Conservation (phyloP, 2,113 vertebrate genomes). For the Siniperca chuatsi region DNA sequence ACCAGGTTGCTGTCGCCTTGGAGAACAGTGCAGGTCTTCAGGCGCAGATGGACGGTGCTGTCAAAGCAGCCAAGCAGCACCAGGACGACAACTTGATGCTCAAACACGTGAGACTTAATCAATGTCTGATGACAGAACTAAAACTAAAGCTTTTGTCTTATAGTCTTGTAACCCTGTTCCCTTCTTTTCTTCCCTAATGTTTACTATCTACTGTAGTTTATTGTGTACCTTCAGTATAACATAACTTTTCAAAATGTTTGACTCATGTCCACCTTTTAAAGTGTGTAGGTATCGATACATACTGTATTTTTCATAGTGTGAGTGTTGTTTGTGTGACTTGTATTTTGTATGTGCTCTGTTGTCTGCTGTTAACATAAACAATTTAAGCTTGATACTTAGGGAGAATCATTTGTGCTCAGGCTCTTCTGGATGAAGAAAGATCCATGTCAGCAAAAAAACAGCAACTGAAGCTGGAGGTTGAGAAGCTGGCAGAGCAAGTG, state of each 20-base stretch:
- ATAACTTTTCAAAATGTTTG: background rate
- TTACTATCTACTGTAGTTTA: background rate
- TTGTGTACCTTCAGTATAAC: background rate
- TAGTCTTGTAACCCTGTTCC: background rate
- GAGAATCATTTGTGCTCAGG: constrained; percentile 74
- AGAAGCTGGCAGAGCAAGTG: constrained; percentile 86
- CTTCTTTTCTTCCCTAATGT: background rate
- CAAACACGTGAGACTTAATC: constrained; percentile 84
- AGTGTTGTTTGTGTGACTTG: constrained; percentile 1
- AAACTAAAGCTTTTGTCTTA: background rate
- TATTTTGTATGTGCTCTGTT: background rate
- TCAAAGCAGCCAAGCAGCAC: constrained; percentile 88
- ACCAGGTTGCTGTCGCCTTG: constrained; percentile 87
- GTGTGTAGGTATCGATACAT: background rate
- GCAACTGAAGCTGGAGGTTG: constrained; percentile 84
- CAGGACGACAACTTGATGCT: constrained; percentile 90
- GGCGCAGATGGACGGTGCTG: constrained; percentile 87
- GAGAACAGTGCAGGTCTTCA: constrained; percentile 84
- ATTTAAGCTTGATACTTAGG: background rate
- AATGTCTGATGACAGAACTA: background rate
- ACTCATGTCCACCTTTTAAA: background rate
- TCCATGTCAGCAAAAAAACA: constrained; percentile 74
- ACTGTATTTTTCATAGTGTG: background rate
- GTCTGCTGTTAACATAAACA: background rate
- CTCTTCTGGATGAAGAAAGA: constrained; percentile 80